Conservation (phyloP, 2,113 vertebrate genomes). For the Microcebus murinus region DNA sequence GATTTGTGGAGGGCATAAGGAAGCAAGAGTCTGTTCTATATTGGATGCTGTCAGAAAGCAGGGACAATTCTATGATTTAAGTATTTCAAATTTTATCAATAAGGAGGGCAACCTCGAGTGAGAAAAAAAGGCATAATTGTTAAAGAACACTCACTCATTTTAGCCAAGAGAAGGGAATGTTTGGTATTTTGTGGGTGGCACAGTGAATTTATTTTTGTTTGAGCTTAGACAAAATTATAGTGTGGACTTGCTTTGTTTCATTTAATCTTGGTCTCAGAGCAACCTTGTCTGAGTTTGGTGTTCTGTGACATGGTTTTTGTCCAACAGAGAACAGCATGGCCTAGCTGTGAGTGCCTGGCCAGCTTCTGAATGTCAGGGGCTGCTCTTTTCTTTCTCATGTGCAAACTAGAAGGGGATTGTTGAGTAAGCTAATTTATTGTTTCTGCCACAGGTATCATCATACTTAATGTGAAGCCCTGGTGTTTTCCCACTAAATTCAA, state of each 20-base stretch:
- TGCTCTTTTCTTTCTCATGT: background rate
- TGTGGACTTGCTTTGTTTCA: background rate
- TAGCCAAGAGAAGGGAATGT: background rate
- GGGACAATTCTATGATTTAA: background rate
- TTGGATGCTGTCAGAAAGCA: background rate
- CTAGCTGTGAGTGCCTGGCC: background rate
- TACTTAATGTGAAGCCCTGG: background rate
- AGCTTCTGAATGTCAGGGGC: background rate
- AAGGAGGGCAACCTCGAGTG: background rate
- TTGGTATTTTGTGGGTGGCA: background rate
- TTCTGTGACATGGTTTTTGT: background rate
- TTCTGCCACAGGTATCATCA: background rate
- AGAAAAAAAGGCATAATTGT: background rate
- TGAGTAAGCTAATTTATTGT: background rate
- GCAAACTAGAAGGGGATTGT: background rate
- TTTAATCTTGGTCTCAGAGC: background rate
- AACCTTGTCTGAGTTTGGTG: background rate
- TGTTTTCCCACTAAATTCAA: background rate
- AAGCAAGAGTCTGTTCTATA: background rate
- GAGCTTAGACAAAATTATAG: background rate
- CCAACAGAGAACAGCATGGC: background rate
- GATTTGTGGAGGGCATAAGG: background rate
- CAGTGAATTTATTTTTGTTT: background rate
- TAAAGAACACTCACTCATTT: slow-evolving; percentile 15
- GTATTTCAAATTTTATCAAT: background rate